Base-by-base conservation (phyloP, 2,888 invertebrate genomes). In the Globia sparganii region DNA sequence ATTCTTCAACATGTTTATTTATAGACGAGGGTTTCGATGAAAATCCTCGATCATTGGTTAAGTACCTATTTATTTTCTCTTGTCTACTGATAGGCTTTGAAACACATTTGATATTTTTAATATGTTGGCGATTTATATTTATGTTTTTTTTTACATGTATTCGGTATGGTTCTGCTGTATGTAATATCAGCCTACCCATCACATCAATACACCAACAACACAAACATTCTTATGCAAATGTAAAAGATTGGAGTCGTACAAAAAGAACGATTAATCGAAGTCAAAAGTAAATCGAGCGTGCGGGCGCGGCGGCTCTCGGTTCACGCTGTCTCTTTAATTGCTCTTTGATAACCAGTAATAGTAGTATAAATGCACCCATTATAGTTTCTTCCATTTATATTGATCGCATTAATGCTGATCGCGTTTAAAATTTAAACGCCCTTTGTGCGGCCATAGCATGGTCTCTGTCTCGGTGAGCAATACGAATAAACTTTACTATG, bases 141-240 rank as follows among this genome's bases (percentile, higher is more conserved):
- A 56, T 53, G 64, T 53, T 43, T 61, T 56, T 43, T 68, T 83
- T 58, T 9, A 68, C 49, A 49, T 72, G n/a, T 28, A 46, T 59
- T 65, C 59, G 46, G 49, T 82, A 53, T 49, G n/a, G 43, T 62
- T 77, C 18, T 18, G 15, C n/a, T 69, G 62, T 62, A 59, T 77
- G 64, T 85, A 75, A 72, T 81, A 77, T 72, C 69, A 75, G 72
- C 62, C 53, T 53, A 62, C 77, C 84, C 76, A 80, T 83, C 81
- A 82, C 84, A 88, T 89, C 88, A 86, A 77, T 75, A 70, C 61
- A 71, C 46, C 83, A 90, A 88, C 86, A 90, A 83, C 88, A 88
- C 86, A 90, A 88, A 93, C 93, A 95, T 94, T 94, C 92, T 93
- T 94, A 95, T 95, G 94, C 94, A 95, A 95, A 95, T 95, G 91